Evolutionary conservation across 2,888 invertebrate genomes (phyloP), one percentile per base, ranked within the genome.

Genomic region (Platycheirus rosarum): DNA sequence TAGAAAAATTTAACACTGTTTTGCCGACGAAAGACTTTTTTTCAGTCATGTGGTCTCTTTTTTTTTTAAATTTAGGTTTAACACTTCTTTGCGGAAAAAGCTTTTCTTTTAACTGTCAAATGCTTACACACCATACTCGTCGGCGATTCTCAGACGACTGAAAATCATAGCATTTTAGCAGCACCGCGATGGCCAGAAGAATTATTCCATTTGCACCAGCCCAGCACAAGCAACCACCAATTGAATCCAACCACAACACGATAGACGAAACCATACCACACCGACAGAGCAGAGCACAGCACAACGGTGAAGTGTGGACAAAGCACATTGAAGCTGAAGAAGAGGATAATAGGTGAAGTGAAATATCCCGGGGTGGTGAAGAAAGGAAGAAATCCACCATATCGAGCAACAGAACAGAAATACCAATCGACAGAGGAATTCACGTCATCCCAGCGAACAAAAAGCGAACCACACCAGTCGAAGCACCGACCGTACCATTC

Each of bases 131-230:
- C 82, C 71, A 77, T 68, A 62, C 77, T 77, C 82, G 68, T 73
- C 55, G 73, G 76, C 76, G 71, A 82, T 71, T 77, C 71, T 82
- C 71, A 71, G 66, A 77, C 82, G 82, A 82, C 82, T 82, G 71
- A 82, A 60, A 60, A 44, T 44, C 40, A 40, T 29, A 60, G 42
- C 60, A 82, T 71, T 32, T 48, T 69, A 77, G 77, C 82, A 82
- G 77, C 73, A 82, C 82, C 80, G 63, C 82, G 77, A 82, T 73
- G 82, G 76, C 51, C 82, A 77, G 77, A 82, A 77, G 71, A 82
- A 82, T 42, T 63, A 73, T 77, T 77, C 82, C 77, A 77, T 76
- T 71, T 82, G 77, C 73, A 76, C 82, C 76, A 71, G 65, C 70
- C 53, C 16, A 35, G 63, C 44, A 65, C 14, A 40, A 63, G 53